These are phyloP conservation scores for Lycodopsis pacificus DNA, from an alignment of 2,797 vertebrate genomes.

Conservation along the genomic window DNA sequence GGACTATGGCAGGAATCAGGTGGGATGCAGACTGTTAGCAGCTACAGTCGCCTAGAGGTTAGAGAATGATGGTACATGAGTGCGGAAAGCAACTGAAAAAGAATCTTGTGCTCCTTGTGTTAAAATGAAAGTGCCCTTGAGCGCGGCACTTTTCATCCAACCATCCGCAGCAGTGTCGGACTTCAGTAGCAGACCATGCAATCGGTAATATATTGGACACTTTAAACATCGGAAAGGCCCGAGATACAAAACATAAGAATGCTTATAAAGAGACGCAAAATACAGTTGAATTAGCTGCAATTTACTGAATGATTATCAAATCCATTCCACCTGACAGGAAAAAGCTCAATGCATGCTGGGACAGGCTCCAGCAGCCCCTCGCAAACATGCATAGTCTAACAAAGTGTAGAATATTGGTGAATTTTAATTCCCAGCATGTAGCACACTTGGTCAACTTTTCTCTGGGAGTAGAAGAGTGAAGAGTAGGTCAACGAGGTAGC, in stretches of 20 bases:
- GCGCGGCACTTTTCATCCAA: slow-evolving; percentile 7
- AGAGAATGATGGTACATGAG: slow-evolving; percentile 6
- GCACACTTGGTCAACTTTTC: not conserved
- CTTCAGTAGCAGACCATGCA: slow-evolving; percentile 18
- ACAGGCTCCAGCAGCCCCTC: slow-evolving; percentile 5
- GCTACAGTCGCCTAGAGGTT: slow-evolving; percentile 12
- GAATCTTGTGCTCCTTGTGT: not conserved
- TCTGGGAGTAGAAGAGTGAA: not conserved
- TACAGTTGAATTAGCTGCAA: slow-evolving; percentile 1
- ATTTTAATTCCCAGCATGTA: slow-evolving; percentile 21
- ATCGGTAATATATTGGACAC: not conserved
- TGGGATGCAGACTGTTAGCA: not conserved
- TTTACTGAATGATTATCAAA: slow-evolving; percentile 7
- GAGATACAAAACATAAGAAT: slow-evolving; percentile 6
- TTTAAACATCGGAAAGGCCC: not conserved
- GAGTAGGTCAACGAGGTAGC: not conserved
- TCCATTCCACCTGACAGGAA: not conserved
- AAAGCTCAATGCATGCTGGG: slow-evolving; percentile 17
- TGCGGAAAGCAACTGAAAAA: slow-evolving; percentile 32
- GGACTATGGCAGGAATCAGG: not conserved
- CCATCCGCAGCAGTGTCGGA: not conserved
- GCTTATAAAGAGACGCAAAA: not conserved
- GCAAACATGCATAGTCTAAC: not conserved
- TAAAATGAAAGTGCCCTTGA: slow-evolving; percentile 30
- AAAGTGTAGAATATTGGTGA: slow-evolving; percentile 12